Conservation (phyloP, 2,888 invertebrate genomes). For the Drosophila prostipennis region DNA sequence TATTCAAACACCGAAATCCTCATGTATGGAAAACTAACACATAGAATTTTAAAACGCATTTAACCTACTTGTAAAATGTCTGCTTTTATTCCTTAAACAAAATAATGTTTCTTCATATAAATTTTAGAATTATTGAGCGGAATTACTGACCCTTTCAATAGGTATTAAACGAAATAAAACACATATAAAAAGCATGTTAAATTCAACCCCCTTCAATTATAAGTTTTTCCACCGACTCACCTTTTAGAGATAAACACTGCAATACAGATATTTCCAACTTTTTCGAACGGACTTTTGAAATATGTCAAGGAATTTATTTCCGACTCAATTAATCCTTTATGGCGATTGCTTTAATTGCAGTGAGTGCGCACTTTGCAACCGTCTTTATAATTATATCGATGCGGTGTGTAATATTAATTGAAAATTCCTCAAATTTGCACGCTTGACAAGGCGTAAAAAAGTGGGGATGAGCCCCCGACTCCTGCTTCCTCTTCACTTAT, state of each 20-base stretch:
- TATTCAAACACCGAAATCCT: neutral
- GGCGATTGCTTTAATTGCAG: conserved; percentile 20
- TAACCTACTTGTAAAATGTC: too few relatives aligned
- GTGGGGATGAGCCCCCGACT: conserved; percentile 18
- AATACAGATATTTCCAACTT: neutral
- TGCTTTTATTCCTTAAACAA: too few relatives aligned
- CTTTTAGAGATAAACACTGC: conserved; percentile 12
- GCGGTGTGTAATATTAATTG: conserved; percentile 46
- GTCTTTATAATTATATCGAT: conserved; percentile 22
- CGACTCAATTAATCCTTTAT: conserved; percentile 55
- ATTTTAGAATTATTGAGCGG: too few relatives aligned
- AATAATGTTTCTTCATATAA: too few relatives aligned
- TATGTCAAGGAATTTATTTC: conserved; percentile 8
- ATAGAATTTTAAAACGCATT: too few relatives aligned
- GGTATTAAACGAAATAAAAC: too few relatives aligned
- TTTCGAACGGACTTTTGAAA: conserved; percentile 2
- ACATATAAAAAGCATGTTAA: too few relatives aligned
- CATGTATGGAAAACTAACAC: too few relatives aligned
- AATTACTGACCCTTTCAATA: too few relatives aligned
- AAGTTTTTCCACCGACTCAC: neutral
- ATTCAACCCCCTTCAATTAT: too few relatives aligned
- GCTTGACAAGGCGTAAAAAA: conserved; percentile 26
- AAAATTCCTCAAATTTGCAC: conserved; percentile 37
- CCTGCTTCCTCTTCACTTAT: conserved; percentile 23
- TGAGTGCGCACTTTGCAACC: conserved; percentile 15